Base-by-base conservation (phyloP, 1,140 invertebrate genomes). In the Nebria ingens region DNA sequence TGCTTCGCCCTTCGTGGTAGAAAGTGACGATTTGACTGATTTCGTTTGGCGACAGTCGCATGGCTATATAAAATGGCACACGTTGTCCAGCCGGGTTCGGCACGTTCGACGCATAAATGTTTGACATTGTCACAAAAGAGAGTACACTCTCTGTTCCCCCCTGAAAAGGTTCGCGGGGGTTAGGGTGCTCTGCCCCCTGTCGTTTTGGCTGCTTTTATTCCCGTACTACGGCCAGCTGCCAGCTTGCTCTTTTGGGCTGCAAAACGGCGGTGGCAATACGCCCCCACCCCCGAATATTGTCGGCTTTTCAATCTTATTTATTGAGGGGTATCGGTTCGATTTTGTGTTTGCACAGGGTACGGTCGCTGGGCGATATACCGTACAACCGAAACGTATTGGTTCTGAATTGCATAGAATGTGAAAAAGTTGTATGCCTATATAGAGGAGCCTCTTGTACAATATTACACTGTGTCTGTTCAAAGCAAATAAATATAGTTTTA, bases 111-210 rank as follows among this genome's bases (percentile, higher is more conserved):
- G 17, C 40, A 62, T 68, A 67, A 68, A 68, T 69, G 68, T 63
- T 63, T 56, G 62, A 69, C 65, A 70, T 64, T 69, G 67, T 70
- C 66, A 49, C 42, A 49, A 68, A 67, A n/a, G n/a, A n/a, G n/a
- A n/a, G n/a, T n/a, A n/a, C n/a, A n/a, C n/a, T n/a, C n/a, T n/a
- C n/a, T n/a, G 62, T 61, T 61, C 63, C 59, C 61, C 63, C 61
- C 59, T 56, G 57, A 60, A n/a, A 62, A 64, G 57, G 52, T 53
- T 56, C 56, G 61, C 20, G 38, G 56, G 25, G 34, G 57, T 59
- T 59, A 61, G 64, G 62, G 64, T 58, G 62, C 62, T 55, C 59
- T 59, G 64, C 67, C 66, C 65, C 65, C 65, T 64, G 65, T 65
- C 67, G 64, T n/a, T 64, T 12, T 57, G 51, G 59, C 55, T 65